Conservation (phyloP, 2,797 vertebrate species). For the Toxotes lorentzi region DNA sequence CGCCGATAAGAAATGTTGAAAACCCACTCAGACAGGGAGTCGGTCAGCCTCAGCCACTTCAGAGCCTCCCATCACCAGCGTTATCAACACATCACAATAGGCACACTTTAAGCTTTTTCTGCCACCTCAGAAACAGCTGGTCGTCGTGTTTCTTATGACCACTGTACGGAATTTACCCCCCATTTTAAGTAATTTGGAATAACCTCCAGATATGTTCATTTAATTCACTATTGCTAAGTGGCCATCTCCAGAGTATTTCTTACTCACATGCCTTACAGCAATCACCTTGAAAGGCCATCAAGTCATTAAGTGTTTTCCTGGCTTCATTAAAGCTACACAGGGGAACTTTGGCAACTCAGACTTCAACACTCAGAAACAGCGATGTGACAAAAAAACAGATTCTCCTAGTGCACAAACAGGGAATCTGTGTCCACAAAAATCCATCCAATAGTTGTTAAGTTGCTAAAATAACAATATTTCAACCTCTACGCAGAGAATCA, state of each 20-base stretch:
- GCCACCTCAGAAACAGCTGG: constrained; percentile 16
- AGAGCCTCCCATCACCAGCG: constrained; percentile 48
- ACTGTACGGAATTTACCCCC: constrained; percentile 13
- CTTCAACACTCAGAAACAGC: constrained; percentile 3
- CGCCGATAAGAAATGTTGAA: constrained; percentile 66
- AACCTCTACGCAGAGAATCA: too few species aligned
- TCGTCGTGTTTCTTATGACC: constrained; percentile 3
- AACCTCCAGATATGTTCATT: constrained; percentile 24
- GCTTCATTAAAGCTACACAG: constrained; percentile 20
- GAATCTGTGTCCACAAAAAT: too few species aligned
- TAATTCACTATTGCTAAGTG: constrained; percentile 12
- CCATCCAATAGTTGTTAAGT: too few species aligned
- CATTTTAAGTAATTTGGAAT: constrained; percentile 23
- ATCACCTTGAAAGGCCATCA: constrained; percentile 20
- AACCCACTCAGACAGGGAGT: constrained; percentile 45
- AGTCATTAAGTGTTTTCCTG: constrained; percentile 1
- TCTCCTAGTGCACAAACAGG: too few species aligned
- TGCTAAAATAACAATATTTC: neutral
- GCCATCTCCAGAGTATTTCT: constrained; percentile 14
- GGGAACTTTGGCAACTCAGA: constrained; percentile 14
- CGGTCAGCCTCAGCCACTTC: constrained; percentile 40
- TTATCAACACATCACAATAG: constrained; percentile 60
- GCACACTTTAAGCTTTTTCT: constrained; percentile 38
- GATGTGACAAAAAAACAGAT: too few species aligned
- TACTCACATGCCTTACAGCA: constrained; percentile 7